Evolutionary conservation across 2,797 vertebrate genomes (phyloP).

Genomic region (Uromys caudimaculatus): DNA sequence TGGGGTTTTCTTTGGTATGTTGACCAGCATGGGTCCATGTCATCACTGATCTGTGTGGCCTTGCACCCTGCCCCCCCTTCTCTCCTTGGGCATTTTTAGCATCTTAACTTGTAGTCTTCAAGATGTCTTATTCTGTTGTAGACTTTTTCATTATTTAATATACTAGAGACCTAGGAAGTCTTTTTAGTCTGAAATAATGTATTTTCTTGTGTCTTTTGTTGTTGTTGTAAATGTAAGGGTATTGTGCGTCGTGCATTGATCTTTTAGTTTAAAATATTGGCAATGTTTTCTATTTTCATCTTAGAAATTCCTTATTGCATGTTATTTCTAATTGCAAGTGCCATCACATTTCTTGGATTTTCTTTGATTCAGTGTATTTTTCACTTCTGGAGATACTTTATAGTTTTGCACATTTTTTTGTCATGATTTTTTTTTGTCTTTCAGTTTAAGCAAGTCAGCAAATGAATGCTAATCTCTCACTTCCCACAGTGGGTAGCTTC

Average conservation of each 20-base stretch:
- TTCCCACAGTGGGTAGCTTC: not conserved
- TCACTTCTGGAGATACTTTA: not conserved
- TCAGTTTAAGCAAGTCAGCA: not conserved
- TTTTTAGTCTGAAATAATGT: not conserved
- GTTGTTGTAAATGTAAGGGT: not conserved
- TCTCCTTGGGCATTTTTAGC: not conserved
- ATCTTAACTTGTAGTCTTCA: not conserved
- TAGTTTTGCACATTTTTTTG: not conserved
- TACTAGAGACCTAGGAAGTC: not conserved
- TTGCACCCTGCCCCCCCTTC: not conserved
- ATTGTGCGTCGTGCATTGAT: not conserved
- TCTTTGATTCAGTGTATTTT: not conserved
- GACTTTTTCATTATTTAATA: not conserved
- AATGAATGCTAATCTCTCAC: not conserved
- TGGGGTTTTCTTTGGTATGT: not conserved
- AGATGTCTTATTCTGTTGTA: not conserved
- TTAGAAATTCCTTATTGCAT: not conserved
- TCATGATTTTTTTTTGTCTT: not conserved
- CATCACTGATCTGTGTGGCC: not conserved
- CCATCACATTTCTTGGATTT: not conserved
- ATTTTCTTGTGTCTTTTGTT: not conserved
- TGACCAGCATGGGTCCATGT: not conserved
- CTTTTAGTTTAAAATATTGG: not conserved
- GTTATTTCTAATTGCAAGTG: not conserved
- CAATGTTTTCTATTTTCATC: not conserved